Evolutionary conservation across 2,113 vertebrate species (phyloP), one percentile per base, ranked within the genome.

Genomic region (Bambusicola thoracicus): DNA sequence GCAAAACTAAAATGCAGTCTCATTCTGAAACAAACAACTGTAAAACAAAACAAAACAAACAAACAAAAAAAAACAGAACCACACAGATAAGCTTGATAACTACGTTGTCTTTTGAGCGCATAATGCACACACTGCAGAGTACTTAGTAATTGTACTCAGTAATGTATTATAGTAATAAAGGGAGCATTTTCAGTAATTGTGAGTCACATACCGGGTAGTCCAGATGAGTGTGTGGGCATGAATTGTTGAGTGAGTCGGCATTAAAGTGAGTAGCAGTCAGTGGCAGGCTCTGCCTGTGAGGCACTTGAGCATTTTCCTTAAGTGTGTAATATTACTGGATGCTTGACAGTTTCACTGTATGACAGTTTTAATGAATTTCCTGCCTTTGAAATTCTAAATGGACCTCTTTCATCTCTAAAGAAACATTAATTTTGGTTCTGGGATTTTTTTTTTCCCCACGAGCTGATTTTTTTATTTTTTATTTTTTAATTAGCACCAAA

Each of bases 301-400:
- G 79, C 73, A 55, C 21, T 61, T 24, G 72, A 86, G 13, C 20
- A 30, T 67, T 92, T 76, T 77, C n/a, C 55, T 88, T 85, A 90
- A 95, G 77, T 79, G 62, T 44, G 55, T 92, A 81, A 68, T 94
- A 56, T 13, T 43, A 74, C 38, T 18, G 48, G 75, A 78, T 38
- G 44, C 83, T 92, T 94, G 87, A 79, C 81, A 81, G 41, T 55
- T 94, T 53, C 61, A 36, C 77, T 84, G 12, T 48, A 49, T 40
- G 63, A 78, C 21, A 5, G 1, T 84, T 86, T 61, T 91, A 36
- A 75, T 76, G 21, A 44, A 87, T 90, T 95, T 94, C 85, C 86
- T 81, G 91, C 75, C 86, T 94, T 94, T 94, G 91, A 92, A 93
- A 88, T 94, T 88, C 78, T 51, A 86, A 93, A 88, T 63, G 59